Evolutionary conservation across 2,888 invertebrate species (phyloP), one percentile per base, ranked within the genome.

Genomic region (Trissolcus brochymenae): DNA sequence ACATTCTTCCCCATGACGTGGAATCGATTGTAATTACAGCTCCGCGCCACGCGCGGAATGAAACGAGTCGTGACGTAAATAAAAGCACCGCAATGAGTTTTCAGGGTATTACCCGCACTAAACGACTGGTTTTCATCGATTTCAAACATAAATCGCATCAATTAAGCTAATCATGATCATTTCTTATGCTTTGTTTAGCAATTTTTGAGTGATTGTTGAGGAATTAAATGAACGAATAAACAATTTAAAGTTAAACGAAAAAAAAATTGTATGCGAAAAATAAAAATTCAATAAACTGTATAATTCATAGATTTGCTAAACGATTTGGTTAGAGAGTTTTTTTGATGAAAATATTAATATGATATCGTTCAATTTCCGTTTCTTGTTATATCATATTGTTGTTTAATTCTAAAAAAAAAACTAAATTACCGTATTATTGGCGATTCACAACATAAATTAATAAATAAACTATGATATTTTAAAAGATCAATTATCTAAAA

Each of bases 81-180:
- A 73, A 78, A 79, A 67, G 49, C 61, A 40, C 61, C 64, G 73
- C 70, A 74, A 79, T 79, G 79, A 79, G 71, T 73, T 79, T 76
- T 72, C 67, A 73, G 64, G 43, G 66, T 71, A 70, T 70, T 70
- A 62, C 21, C 60, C 57, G 35, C 11, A 64, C 21, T 66, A 76
- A 76, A 62, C 76, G 66, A 40, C 46, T 29, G 43, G 46, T 56
- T 71, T 56, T 71, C 49, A 60, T 57, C 61, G 60, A 60, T 75
- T 75, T 68, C 70, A 43, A 70, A 53, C 66, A 55, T 66, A 71
- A 68, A 66, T 75, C 50, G 35, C 35, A 29, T 41, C 60, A 46
- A 53, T 75, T 68, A 51, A 40, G 11, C 14, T 50, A 16, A 62
- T 71, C 61, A 61, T 51, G 50, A 35, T 35, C 35, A 11, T 35